Conservation (phyloP, 1,140 invertebrate genomes). For the Hestina assimilis region DNA sequence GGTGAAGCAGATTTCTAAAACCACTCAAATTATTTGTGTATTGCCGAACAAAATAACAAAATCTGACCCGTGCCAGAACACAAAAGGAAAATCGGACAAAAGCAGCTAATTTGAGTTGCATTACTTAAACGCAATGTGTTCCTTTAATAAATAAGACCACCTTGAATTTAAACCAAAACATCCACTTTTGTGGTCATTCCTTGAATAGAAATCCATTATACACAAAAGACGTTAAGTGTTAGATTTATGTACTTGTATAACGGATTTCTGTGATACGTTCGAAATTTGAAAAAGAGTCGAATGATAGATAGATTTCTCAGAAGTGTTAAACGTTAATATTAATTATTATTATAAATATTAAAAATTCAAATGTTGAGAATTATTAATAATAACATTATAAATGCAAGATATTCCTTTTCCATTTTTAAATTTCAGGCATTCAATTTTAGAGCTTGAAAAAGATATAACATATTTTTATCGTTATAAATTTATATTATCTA, state of each 20-base stretch:
- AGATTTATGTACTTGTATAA: neutral
- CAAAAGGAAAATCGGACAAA: slow-evolving; percentile 17
- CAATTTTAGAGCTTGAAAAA: no score
- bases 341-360: no score
- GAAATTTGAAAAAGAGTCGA: neutral
- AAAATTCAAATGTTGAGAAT: no score
- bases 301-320: no score
- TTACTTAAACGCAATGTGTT: slow-evolving; percentile 18
- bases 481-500: no score
- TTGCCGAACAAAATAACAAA: slow-evolving; percentile 1
- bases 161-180: slow-evolving; percentile 29
- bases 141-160: slow-evolving; percentile 22
- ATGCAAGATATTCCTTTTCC: no score
- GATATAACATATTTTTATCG: no score
- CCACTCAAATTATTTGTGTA: no score
- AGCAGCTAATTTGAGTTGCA: slow-evolving; percentile 27
- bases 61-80: slow-evolving; percentile 19
- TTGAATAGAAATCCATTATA: neutral
- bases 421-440: no score
- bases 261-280: neutral
- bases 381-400: no score
- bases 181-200: slow-evolving; percentile 18
- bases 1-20: no score
- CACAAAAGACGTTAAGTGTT: neutral
- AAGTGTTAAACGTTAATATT: no score